A percentile compares a stretch with the other conserved stretches of the same genome.
Evolutionary conservation across 2,888 invertebrate species (phyloP).

Genomic region (Acholoe squamosa): DNA sequence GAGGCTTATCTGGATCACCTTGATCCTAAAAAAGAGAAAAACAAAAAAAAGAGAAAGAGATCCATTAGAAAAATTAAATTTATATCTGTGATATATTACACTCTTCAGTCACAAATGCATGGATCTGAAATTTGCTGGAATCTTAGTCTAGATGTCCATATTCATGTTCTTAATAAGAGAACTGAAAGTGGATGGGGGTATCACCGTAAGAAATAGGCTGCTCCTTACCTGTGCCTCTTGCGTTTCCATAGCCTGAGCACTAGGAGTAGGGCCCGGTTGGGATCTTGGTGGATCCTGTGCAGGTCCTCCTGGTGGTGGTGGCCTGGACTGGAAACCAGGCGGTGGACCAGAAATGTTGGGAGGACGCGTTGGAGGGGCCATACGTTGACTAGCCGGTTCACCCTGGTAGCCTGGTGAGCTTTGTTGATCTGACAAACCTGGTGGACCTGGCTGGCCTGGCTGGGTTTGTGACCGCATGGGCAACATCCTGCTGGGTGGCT

Average conservation of each 20-base stretch:
- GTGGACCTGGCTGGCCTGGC: slow-evolving; percentile 58
- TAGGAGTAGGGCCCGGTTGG: background rate
- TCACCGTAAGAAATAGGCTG: background rate
- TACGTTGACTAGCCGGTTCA: background rate
- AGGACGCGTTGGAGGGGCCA: background rate
- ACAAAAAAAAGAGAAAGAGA: too few relatives aligned
- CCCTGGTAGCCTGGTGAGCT: slow-evolving; percentile 18
- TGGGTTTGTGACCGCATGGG: slow-evolving; percentile 41
- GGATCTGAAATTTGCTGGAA: too few relatives aligned
- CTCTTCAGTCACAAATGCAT: too few relatives aligned
- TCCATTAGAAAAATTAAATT: too few relatives aligned
- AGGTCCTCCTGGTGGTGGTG: background rate
- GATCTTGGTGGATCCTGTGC: background rate
- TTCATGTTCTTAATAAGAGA: too few relatives aligned
- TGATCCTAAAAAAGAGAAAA: too few relatives aligned
- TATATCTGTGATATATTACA: too few relatives aligned
- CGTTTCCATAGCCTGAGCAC: slow-evolving; percentile 3
- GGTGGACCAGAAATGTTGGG: slow-evolving; percentile 45
- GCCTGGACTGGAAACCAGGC: slow-evolving; percentile 22
- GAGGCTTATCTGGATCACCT: slow-evolving; percentile 66
- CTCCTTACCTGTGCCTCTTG: slow-evolving; percentile 33
- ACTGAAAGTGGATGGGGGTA: too few relatives aligned
- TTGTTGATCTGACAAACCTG: slow-evolving; percentile 36
- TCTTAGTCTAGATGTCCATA: too few relatives aligned
- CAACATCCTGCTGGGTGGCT: slow-evolving; percentile 37